phyloP scores from a whole-genome alignment of 23 tunicate genomes.

The Ascidia mentula region DNA sequence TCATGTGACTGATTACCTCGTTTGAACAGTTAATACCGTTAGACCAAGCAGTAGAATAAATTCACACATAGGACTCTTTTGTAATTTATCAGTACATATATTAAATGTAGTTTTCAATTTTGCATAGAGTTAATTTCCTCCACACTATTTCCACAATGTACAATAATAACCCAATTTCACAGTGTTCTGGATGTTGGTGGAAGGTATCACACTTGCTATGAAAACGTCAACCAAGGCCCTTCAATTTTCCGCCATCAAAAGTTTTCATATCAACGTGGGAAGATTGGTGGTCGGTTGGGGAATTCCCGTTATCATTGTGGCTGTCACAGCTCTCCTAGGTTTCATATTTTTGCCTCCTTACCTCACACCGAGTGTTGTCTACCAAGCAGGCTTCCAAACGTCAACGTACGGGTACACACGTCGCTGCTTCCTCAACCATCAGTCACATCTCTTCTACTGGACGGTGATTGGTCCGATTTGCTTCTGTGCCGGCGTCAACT shows the following conservation, averaged over 20 bases:
- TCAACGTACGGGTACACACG: neutral
- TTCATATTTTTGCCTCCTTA: neutral
- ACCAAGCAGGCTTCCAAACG: neutral
- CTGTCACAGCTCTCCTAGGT: neutral
- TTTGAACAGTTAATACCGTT: too few species aligned
- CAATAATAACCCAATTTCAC: too few species aligned
- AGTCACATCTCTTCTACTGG: neutral
- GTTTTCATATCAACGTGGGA: neutral
- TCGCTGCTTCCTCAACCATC: neutral
- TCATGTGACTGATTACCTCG: too few species aligned
- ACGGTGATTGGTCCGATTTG: neutral
- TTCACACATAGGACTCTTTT: too few species aligned
- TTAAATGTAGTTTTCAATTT: too few species aligned
- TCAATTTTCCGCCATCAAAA: neutral
- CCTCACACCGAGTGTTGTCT: neutral
- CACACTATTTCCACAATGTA: too few species aligned
- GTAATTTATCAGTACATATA: too few species aligned
- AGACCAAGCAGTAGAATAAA: too few species aligned
- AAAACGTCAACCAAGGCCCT: slow-evolving; percentile 13
- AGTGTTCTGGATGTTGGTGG: slow-evolving; percentile 16
- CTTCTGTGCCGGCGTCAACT: neutral
- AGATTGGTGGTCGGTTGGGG: neutral
- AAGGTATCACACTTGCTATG: slow-evolving; percentile 17
- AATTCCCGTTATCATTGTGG: neutral
- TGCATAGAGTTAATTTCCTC: too few species aligned